Percentiles rank a stretch among this genome's conserved stretches.
These are phyloP conservation scores for Planococcus citri DNA, from an alignment of 1,140 invertebrate genomes.

Conservation along the genomic window DNA sequence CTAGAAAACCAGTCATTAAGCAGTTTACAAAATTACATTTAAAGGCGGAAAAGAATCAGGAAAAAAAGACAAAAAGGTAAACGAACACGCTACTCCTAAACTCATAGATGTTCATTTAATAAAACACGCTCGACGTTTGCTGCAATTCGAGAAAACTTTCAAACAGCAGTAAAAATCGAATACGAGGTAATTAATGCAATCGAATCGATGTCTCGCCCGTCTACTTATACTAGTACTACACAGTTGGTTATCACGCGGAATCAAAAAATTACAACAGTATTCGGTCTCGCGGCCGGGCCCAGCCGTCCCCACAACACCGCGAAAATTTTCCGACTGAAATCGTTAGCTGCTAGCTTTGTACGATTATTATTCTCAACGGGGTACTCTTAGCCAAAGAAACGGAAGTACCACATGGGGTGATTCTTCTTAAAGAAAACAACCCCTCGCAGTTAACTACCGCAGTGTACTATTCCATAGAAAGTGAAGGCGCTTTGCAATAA, in stretches of 20 bases:
- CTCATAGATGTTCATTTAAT: not conserved
- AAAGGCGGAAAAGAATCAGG: no score
- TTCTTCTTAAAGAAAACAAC: not conserved
- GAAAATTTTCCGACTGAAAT: not conserved
- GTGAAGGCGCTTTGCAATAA: not conserved
- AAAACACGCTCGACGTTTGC: not conserved
- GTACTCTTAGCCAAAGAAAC: not conserved
- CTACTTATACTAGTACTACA: not conserved
- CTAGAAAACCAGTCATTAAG: no score
- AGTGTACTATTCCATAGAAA: not conserved
- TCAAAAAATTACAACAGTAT: not conserved
- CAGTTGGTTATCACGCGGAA: not conserved
- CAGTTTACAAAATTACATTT: no score
- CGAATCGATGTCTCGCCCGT: not conserved
- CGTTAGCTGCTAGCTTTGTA: not conserved
- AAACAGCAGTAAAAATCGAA: no score
- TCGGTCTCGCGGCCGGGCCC: not conserved
- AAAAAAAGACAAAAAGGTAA: not conserved
- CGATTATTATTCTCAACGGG: conserved; percentile 6
- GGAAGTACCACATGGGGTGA: conserved; percentile 5
- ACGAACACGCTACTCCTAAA: no score
- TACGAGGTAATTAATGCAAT: not conserved
- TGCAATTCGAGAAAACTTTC: no score
- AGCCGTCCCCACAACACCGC: not conserved
- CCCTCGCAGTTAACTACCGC: not conserved